Conservation (phyloP, 2,888 invertebrate species). For the Didymodactylos carnosus region DNA sequence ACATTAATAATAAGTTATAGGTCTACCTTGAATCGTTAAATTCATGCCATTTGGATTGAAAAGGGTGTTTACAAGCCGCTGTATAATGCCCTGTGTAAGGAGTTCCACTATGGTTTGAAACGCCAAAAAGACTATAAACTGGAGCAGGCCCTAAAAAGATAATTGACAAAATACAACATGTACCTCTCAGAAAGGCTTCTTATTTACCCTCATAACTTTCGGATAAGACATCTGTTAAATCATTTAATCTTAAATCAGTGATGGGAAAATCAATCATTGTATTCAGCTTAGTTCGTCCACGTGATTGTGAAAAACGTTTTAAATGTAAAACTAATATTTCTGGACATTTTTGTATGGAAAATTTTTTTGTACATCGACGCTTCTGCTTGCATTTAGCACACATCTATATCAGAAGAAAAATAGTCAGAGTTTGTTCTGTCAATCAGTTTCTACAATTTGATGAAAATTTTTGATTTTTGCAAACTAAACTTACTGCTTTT, state of each 20-base stretch:
- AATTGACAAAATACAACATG: neutral
- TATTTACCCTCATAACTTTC: neutral
- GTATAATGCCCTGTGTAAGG: slow-evolving; percentile 87
- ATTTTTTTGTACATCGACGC: slow-evolving; percentile 72
- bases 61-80: slow-evolving; percentile 74
- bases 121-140: slow-evolving; percentile 65
- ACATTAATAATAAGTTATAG: too few species aligned
- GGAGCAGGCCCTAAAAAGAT: neutral
- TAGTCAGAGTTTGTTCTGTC: too few species aligned
- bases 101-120: slow-evolving; percentile 76
- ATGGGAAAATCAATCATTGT: slow-evolving; percentile 72
- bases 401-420: slow-evolving; percentile 42
- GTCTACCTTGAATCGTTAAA: slow-evolving; percentile 70
- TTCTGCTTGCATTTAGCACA: slow-evolving; percentile 77
- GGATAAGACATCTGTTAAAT: neutral
- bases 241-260: slow-evolving; percentile 10
- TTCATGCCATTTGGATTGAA: slow-evolving; percentile 66
- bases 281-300: slow-evolving; percentile 65
- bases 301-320: slow-evolving; percentile 42
- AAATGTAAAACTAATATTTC: slow-evolving; percentile 66
- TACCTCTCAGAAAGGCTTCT: neutral
- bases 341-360: slow-evolving; percentile 80
- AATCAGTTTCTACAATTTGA: too few species aligned
- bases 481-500: slow-evolving; percentile 51
- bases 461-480: neutral